Conservation (phyloP, 2,888 invertebrate species). For the Ophion obscuratus region DNA sequence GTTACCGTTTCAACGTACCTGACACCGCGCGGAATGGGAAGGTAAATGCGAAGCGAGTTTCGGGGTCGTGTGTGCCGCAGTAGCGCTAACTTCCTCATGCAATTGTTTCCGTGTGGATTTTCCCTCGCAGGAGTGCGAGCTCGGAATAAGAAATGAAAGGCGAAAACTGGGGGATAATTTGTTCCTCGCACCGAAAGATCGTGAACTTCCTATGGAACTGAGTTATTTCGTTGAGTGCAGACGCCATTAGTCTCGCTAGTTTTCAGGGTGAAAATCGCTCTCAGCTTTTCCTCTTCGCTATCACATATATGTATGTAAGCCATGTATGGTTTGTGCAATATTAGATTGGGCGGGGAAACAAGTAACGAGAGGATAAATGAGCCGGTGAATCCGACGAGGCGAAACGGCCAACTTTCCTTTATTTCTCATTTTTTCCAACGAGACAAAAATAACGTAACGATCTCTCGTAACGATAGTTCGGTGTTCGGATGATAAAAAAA, state of each 20-base stretch:
- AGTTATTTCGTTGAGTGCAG: constrained; percentile 48
- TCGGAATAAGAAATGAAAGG: not conserved
- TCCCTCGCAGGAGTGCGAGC: constrained; percentile 1
- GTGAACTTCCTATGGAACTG: constrained; percentile 52
- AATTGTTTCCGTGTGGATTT: constrained; percentile 1
- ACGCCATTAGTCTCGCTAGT: constrained; percentile 55
- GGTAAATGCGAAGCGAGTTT: not conserved
- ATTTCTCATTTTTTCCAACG: constrained; percentile 51
- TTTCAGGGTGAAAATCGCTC: constrained; percentile 41
- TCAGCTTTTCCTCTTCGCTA: constrained; percentile 17
- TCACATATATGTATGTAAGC: not conserved
- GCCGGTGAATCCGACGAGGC: constrained; percentile 55
- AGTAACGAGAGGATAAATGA: constrained; percentile 57
- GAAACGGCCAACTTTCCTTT: constrained; percentile 38
- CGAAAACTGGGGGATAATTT: constrained; percentile 34
- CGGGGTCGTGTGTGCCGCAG: not conserved
- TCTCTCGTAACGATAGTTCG: not conserved
- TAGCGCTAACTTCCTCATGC: not conserved
- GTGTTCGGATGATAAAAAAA: constrained; percentile 7
- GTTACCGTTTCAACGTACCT: too few species aligned
- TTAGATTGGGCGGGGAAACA: constrained; percentile 47
- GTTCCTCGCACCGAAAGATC: constrained; percentile 40
- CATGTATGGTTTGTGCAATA: constrained; percentile 25
- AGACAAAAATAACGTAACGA: not conserved
- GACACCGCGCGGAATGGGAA: too few species aligned